These are phyloP conservation scores for Andrena cerasifolii DNA, from an alignment of 1,140 invertebrate species.

Conservation along the genomic window DNA sequence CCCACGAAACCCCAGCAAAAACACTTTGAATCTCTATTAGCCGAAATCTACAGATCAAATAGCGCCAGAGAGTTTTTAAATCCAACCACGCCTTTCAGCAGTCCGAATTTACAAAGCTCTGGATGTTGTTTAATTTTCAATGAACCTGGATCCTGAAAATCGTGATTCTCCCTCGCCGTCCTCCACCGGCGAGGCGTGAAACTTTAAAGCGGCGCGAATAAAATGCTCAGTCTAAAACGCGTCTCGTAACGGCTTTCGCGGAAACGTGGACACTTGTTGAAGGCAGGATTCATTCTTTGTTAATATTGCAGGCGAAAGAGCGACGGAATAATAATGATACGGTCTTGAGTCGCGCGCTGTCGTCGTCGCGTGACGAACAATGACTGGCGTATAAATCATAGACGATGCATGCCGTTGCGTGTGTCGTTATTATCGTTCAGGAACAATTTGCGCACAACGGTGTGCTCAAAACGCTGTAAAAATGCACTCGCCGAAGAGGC, in stretches of 20 bases:
- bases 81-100: too few species aligned
- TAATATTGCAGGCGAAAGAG: conserved; percentile 44
- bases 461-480: conserved; percentile 15
- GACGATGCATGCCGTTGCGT: conserved; percentile 49
- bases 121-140: not conserved
- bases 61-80: too few species aligned
- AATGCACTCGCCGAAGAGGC: conserved; percentile 3
- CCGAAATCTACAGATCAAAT: too few species aligned
- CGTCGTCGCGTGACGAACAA: conserved; percentile 64
- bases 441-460: conserved; percentile 48
- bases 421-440: conserved; percentile 53
- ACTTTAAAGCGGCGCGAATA: not conserved
- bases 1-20: too few species aligned
- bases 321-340: conserved; percentile 61
- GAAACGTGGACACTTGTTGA: conserved; percentile 48
- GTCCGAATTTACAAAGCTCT: too few species aligned
- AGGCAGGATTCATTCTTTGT: conserved; percentile 50
- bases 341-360: conserved; percentile 54
- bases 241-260: conserved; percentile 19
- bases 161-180: too few species aligned
- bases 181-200: too few species aligned
- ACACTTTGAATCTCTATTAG: too few species aligned
- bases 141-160: not conserved
- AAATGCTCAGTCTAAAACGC: not conserved
- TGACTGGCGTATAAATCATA: conserved; percentile 62